Conservation (phyloP, 2,888 invertebrate genomes). For the Drosophila acutilabella region DNA sequence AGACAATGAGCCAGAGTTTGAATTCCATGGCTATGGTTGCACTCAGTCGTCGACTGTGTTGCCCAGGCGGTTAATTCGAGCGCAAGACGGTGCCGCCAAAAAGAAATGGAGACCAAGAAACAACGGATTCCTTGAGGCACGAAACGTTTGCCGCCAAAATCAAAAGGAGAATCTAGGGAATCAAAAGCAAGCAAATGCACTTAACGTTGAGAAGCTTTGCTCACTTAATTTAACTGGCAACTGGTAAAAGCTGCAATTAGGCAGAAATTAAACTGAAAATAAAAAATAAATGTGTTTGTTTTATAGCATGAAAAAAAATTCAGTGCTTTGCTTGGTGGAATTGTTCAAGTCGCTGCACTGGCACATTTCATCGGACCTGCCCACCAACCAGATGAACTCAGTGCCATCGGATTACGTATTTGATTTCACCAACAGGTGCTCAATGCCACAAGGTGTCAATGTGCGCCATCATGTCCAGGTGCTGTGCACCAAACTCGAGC, state of each 20-base stretch:
- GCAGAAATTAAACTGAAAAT: not conserved
- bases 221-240: conserved; percentile 32
- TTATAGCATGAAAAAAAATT: conserved; percentile 39
- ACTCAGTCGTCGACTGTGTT: not conserved
- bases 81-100: not conserved
- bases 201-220: conserved; percentile 39
- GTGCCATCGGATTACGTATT: conserved; percentile 62
- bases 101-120: not conserved
- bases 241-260: conserved; percentile 54
- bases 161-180: conserved; percentile 49
- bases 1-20: conserved; percentile 39
- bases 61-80: not conserved
- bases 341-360: conserved; percentile 69
- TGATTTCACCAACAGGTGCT: conserved; percentile 28
- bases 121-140: too few species aligned
- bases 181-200: not conserved
- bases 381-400: conserved; percentile 47
- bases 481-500: conserved; percentile 61
- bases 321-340: conserved; percentile 59
- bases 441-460: conserved; percentile 64
- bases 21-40: conserved; percentile 59
- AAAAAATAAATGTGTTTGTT: not conserved
- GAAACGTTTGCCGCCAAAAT: conserved; percentile 30
- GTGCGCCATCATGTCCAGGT: conserved; percentile 78
- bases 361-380: conserved; percentile 60